A percentile compares a stretch with the other conserved stretches of the same genome.
Conservation (phyloP, 64 coral and sea anemone genomes). For the Montipora capricornis region DNA sequence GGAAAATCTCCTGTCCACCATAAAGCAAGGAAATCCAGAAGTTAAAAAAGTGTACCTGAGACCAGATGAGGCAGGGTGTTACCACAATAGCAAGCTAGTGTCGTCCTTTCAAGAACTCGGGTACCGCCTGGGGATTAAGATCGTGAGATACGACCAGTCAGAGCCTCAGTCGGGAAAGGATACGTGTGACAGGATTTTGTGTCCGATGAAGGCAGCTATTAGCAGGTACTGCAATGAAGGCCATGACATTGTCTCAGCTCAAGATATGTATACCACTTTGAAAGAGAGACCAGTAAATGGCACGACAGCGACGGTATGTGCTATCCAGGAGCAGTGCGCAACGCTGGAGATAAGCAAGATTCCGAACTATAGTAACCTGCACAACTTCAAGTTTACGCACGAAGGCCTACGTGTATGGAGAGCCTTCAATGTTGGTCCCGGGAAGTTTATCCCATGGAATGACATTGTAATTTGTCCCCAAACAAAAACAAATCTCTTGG, state of each 20-base stretch:
- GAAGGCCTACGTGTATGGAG: slow-evolving; percentile 7
- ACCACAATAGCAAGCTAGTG: too few species aligned
- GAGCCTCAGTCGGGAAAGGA: slow-evolving; percentile 43
- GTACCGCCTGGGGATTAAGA: not conserved
- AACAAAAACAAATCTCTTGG: too few species aligned
- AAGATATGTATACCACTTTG: too few species aligned
- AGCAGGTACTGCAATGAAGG: slow-evolving; percentile 29
- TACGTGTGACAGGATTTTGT: not conserved
- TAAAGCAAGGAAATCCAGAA: too few species aligned
- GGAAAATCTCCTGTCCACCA: too few species aligned
- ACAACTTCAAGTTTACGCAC: slow-evolving; percentile 16
- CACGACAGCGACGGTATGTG: slow-evolving; percentile 3
- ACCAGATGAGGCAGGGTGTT: too few species aligned
- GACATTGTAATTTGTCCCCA: too few species aligned
- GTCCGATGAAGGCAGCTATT: not conserved
- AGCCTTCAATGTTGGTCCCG: too few species aligned
- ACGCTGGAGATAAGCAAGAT: not conserved
- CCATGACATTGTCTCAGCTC: not conserved
- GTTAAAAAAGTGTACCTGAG: too few species aligned
- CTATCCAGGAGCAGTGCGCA: not conserved
- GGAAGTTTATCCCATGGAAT: too few species aligned
- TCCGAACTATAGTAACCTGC: slow-evolving; percentile 6
- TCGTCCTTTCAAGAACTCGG: slow-evolving; percentile 25
- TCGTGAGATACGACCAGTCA: slow-evolving; percentile 23
- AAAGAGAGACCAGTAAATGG: not conserved